Evolutionary conservation across 2,797 vertebrate genomes (phyloP).

Genomic region (Halcyon smyrnensis): DNA sequence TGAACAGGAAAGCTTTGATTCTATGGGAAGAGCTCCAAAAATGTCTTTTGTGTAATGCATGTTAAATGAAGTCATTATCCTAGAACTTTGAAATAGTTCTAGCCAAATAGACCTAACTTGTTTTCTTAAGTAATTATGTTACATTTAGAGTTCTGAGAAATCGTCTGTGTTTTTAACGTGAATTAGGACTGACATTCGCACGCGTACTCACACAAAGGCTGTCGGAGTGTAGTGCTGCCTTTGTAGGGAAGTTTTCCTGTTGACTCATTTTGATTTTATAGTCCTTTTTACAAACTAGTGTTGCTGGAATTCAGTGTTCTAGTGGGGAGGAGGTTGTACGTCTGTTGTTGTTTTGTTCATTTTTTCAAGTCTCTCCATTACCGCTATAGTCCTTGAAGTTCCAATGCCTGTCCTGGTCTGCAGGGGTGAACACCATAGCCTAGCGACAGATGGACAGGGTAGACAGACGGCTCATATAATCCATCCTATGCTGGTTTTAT

Average conservation of each 20-base stretch:
- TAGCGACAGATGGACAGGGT: constrained; percentile 23
- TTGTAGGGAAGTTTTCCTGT: constrained; percentile 7
- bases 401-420: not conserved
- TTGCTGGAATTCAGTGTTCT: not conserved
- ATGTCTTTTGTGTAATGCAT: constrained; percentile 25
- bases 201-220: not conserved
- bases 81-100: constrained; percentile 43
- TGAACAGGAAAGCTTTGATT: constrained; percentile 60
- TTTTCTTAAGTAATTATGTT: not conserved
- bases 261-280: constrained; percentile 43
- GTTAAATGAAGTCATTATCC: constrained; percentile 55
- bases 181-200: constrained; percentile 20
- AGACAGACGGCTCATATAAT: constrained; percentile 64
- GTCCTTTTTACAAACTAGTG: not conserved
- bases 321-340: not conserved
- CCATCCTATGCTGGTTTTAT: constrained; percentile 48
- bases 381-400: not conserved
- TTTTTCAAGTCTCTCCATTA: not conserved
- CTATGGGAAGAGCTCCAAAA: constrained; percentile 46
- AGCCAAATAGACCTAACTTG: constrained; percentile 23
- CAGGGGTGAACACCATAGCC: not conserved
- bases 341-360: not conserved
- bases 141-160: constrained; percentile 36
- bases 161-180: not conserved
- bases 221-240: not conserved